Evolutionary conservation across 1,140 invertebrate genomes (phyloP).

Genomic region (Zeugodacus cucurbitae): DNA sequence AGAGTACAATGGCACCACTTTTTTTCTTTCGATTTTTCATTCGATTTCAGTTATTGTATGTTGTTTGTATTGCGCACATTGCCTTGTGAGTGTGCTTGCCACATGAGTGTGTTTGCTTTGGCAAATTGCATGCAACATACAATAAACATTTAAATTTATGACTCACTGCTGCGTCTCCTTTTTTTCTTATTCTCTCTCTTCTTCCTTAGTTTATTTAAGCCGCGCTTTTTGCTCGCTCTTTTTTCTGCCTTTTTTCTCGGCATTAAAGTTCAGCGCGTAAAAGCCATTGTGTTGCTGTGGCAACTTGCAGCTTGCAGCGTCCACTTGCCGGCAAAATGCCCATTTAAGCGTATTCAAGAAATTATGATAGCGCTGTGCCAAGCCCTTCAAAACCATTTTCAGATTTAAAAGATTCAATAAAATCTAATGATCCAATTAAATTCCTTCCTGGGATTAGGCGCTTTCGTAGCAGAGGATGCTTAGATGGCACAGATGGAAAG

Average conservation of each 20-base stretch:
- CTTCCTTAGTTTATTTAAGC: neutral
- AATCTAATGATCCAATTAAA: neutral
- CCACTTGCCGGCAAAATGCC: neutral
- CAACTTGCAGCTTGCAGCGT: neutral
- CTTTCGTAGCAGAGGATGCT: too few species aligned
- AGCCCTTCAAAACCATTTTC: neutral
- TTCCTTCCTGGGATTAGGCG: neutral
- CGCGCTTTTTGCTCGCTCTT: neutral
- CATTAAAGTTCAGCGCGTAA: neutral
- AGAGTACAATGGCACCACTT: neutral
- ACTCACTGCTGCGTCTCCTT: neutral
- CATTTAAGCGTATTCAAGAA: neutral
- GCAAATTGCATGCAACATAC: conserved; percentile 42
- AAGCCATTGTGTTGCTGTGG: neutral
- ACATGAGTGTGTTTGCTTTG: conserved; percentile 40
- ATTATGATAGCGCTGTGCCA: neutral
- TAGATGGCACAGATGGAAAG: too few species aligned
- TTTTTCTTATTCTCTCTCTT: neutral
- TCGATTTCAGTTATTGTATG: neutral
- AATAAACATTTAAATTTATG: conserved; percentile 45
- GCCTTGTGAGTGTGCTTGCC: neutral
- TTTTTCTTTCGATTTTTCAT: neutral
- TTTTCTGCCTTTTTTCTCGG: too few species aligned
- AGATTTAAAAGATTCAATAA: neutral
- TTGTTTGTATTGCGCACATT: neutral